Conservation (phyloP, 2,797 vertebrate genomes). For the Pyrocephalus nanus region DNA sequence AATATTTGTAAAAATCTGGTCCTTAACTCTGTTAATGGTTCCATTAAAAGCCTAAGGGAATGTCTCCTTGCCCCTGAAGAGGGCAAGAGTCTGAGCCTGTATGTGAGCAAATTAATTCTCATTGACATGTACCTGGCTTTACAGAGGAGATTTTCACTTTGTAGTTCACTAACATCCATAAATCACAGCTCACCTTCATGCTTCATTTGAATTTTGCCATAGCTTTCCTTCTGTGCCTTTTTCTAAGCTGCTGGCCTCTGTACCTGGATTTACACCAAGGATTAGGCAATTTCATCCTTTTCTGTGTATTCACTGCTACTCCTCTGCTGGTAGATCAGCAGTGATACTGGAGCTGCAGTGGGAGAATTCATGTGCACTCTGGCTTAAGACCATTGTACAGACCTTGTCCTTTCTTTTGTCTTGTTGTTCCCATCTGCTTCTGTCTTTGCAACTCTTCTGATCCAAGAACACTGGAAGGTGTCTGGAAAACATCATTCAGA, state of each 20-base stretch:
- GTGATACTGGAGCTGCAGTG: neutral
- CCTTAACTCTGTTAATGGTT: neutral
- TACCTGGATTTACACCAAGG: neutral
- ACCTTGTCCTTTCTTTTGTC: neutral
- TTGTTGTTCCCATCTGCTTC: neutral
- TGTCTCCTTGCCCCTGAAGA: neutral
- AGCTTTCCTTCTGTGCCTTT: neutral
- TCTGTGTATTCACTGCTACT: neutral
- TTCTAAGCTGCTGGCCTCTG: neutral
- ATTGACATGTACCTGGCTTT: neutral
- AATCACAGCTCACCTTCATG: conserved; percentile 5
- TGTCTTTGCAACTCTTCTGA: neutral
- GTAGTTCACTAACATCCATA: neutral
- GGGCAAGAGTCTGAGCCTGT: neutral
- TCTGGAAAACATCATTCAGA: neutral
- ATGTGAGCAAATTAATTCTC: neutral
- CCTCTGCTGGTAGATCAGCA: neutral
- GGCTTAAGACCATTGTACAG: neutral
- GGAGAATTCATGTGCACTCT: neutral
- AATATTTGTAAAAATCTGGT: neutral
- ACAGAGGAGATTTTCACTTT: neutral
- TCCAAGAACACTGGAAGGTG: neutral
- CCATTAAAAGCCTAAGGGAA: neutral
- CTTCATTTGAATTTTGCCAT: neutral
- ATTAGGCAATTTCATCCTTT: neutral